phyloP scores from a whole-genome alignment of 2,888 invertebrate genomes.

The Dioctria rufipes region DNA sequence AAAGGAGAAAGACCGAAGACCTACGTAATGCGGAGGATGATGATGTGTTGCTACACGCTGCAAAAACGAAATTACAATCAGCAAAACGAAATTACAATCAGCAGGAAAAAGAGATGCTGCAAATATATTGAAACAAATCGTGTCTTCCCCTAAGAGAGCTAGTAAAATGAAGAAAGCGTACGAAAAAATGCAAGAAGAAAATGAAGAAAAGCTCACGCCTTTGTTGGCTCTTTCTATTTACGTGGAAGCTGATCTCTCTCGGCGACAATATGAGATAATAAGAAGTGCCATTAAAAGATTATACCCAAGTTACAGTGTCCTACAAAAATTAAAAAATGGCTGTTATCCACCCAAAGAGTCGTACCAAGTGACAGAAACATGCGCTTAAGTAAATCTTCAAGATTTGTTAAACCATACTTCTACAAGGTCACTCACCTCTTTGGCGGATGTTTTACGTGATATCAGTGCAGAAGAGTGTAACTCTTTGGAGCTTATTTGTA shows the following conservation, averaged over 20 bases:
- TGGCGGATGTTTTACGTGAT: constrained; percentile 16
- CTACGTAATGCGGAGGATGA: too few relatives aligned
- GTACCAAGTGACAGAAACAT: neutral
- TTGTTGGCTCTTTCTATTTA: neutral
- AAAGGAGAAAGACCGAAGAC: too few relatives aligned
- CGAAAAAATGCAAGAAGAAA: neutral
- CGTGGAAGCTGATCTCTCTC: neutral
- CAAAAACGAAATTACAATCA: too few relatives aligned
- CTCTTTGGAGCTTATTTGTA: constrained; percentile 4
- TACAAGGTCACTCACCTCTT: neutral
- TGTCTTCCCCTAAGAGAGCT: too few relatives aligned
- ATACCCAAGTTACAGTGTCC: neutral
- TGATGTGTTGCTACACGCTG: too few relatives aligned
- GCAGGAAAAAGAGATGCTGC: too few relatives aligned
- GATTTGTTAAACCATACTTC: neutral
- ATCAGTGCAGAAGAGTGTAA: constrained; percentile 1
- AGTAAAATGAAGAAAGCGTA: too few relatives aligned
- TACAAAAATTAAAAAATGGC: neutral
- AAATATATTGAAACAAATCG: too few relatives aligned
- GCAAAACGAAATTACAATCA: too few relatives aligned
- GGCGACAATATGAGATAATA: neutral
- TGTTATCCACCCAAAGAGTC: too few relatives aligned
- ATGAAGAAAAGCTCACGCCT: too few relatives aligned
- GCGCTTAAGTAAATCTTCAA: too few relatives aligned
- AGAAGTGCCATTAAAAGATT: neutral